phyloP scores from a whole-genome alignment of 2,797 vertebrate genomes.

The Bryconaethiops microstoma region DNA sequence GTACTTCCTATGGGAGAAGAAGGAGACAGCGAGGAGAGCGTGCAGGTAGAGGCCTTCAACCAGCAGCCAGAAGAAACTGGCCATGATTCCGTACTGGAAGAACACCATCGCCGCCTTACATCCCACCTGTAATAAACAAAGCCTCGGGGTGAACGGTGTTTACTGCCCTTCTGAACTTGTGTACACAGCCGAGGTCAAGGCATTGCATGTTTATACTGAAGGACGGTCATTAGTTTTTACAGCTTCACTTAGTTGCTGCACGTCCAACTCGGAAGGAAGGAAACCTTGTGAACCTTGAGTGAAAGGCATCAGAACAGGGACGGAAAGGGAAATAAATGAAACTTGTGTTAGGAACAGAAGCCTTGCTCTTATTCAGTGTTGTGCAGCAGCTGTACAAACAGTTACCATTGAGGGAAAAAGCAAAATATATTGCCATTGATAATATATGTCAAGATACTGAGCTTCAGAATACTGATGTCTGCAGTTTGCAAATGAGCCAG shows the following conservation, averaged over 20 bases:
- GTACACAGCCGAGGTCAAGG: conserved; percentile 30
- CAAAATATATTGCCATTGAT: too few relatives aligned
- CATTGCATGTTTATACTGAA: conserved; percentile 32
- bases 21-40: conserved; percentile 90
- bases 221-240: conserved; percentile 27
- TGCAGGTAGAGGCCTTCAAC: conserved; percentile 96
- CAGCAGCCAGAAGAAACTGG: conserved; percentile 96
- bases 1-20: conserved; percentile 97
- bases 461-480: too few relatives aligned
- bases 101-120: conserved; percentile 92
- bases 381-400: too few relatives aligned
- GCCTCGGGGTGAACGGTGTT: conserved; percentile 9
- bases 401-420: too few relatives aligned
- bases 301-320: neutral
- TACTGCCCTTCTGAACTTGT: conserved; percentile 34
- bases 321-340: neutral
- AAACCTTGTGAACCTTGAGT: conserved; percentile 17
- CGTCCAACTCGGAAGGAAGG: neutral
- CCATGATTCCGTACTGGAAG: conserved; percentile 95
- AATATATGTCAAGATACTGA: too few relatives aligned
- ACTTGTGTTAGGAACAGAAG: neutral
- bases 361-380: neutral
- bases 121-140: conserved; percentile 77
- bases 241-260: neutral
- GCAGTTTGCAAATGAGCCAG: too few relatives aligned